phyloP scores from a whole-genome alignment of 1,140 invertebrate genomes.

The Babylonia areolata region DNA sequence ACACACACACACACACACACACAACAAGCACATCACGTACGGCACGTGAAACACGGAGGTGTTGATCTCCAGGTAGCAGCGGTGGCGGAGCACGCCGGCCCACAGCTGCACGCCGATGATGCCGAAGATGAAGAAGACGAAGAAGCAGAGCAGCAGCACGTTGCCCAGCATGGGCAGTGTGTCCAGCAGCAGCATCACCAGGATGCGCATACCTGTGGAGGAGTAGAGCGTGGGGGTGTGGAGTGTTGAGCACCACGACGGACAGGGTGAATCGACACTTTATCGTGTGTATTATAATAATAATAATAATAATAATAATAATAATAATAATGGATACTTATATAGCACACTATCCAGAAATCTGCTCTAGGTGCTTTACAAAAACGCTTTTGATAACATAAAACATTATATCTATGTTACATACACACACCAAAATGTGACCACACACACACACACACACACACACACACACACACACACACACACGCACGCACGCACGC shows the following conservation, averaged over 20 bases:
- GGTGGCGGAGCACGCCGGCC: slow-evolving; percentile 96
- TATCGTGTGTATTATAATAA: no score
- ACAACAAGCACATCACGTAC: background rate
- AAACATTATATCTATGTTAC: no score
- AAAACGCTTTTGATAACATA: no score
- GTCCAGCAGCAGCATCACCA: slow-evolving; percentile 99
- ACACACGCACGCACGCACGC: background rate
- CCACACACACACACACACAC: background rate
- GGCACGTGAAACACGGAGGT: slow-evolving; percentile 30
- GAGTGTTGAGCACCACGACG: no score
- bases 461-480: slow-evolving; percentile 21
- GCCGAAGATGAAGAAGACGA: slow-evolving; percentile 99
- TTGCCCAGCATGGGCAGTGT: slow-evolving; percentile 99
- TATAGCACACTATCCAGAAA: no score
- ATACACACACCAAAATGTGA: no score
- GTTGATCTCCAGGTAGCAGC: slow-evolving; percentile 86
- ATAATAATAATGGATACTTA: no score
- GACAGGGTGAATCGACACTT: no score
- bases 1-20: no score
- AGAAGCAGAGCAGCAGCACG: slow-evolving; percentile 98
- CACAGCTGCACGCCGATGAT: slow-evolving; percentile 99
- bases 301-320: no score
- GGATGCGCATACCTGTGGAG: slow-evolving; percentile 93
- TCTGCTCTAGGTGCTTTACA: no score
- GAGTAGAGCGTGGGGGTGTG: no score